Percentiles rank a stretch among this genome's conserved stretches.
Evolutionary conservation across 37 sponge, comb jelly and placozoan genomes (phyloP).

Genomic region (Aplysina aerophoba): DNA sequence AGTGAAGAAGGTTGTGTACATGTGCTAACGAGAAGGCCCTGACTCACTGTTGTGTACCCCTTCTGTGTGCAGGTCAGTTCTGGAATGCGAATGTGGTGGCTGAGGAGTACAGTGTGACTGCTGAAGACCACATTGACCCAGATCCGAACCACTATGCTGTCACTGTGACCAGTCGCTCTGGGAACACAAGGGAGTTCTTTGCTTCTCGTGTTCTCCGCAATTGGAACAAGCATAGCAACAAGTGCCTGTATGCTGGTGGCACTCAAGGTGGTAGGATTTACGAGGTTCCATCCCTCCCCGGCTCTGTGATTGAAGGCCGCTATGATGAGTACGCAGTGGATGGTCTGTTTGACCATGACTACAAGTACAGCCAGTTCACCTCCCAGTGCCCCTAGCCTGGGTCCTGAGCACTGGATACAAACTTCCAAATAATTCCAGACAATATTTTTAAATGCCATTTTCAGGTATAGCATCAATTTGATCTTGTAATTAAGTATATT

Average conservation of each 20-base stretch:
- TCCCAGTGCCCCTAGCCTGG: too few species aligned
- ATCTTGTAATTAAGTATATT: too few species aligned
- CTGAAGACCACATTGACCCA: neutral
- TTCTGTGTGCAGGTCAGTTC: constrained; percentile 63
- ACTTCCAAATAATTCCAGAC: too few species aligned
- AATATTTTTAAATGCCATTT: too few species aligned
- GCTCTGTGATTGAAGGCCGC: constrained; percentile 70
- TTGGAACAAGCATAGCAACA: constrained; percentile 57
- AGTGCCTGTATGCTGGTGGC: constrained; percentile 69
- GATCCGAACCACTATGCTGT: constrained; percentile 36
- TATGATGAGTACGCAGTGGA: constrained; percentile 48
- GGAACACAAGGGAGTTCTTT: constrained; percentile 36
- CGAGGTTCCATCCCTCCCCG: constrained; percentile 7
- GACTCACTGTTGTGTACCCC: too few species aligned
- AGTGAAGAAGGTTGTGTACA: too few species aligned
- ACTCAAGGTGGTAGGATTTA: constrained; percentile 59
- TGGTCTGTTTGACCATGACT: constrained; percentile 37
- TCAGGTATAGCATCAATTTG: too few species aligned
- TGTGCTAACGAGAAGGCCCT: too few species aligned
- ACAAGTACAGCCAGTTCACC: constrained; percentile 4
- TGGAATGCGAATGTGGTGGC: constrained; percentile 66
- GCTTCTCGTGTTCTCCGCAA: constrained; percentile 32
- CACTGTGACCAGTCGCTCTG: constrained; percentile 27
- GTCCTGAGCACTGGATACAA: too few species aligned
- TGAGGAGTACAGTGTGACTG: constrained; percentile 27